Percentiles rank a stretch among this genome's conserved stretches.
Evolutionary conservation across 2,888 invertebrate species (phyloP).

Genomic region (Drosophila vallismaia): DNA sequence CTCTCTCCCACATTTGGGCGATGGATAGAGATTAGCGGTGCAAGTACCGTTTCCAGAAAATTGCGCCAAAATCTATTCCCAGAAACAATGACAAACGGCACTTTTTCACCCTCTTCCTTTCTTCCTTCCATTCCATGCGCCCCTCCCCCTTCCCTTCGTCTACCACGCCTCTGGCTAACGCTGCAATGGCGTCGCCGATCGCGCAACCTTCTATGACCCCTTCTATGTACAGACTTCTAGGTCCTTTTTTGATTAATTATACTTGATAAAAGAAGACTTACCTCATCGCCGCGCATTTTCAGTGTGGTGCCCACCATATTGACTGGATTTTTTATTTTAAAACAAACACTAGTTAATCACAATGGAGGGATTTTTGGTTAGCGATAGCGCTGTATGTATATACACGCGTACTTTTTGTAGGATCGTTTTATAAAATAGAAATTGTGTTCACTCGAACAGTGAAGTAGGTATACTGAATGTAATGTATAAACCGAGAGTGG

Average conservation of each 20-base stretch:
- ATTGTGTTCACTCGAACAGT: constrained; percentile 44
- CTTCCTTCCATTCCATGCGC: constrained; percentile 21
- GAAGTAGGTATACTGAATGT: constrained; percentile 2
- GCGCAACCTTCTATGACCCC: constrained; percentile 6
- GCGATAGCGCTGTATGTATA: constrained; percentile 34
- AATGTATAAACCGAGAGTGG: constrained; percentile 52
- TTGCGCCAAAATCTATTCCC: constrained; percentile 39
- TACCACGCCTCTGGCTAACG: constrained; percentile 23
- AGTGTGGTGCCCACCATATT: constrained; percentile 72
- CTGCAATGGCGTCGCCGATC: constrained; percentile 45
- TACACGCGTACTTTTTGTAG: constrained; percentile 7
- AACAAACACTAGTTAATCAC: constrained; percentile 37
- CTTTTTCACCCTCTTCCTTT: constrained; percentile 42
- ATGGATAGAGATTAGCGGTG: constrained; percentile 52
- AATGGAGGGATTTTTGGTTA: constrained; percentile 22
- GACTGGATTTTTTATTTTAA: constrained; percentile 9
- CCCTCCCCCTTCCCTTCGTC: constrained; percentile 2
- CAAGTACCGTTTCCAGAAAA: constrained; percentile 30
- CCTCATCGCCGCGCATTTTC: constrained; percentile 72
- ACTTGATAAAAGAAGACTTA: constrained; percentile 45
- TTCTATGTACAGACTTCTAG: not conserved
- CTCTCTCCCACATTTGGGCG: not conserved
- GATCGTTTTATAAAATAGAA: constrained; percentile 6
- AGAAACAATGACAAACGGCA: constrained; percentile 51
- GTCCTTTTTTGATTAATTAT: not conserved